Base-by-base conservation (phyloP, 1,140 invertebrate species). In the Potamilus streckersoni region DNA sequence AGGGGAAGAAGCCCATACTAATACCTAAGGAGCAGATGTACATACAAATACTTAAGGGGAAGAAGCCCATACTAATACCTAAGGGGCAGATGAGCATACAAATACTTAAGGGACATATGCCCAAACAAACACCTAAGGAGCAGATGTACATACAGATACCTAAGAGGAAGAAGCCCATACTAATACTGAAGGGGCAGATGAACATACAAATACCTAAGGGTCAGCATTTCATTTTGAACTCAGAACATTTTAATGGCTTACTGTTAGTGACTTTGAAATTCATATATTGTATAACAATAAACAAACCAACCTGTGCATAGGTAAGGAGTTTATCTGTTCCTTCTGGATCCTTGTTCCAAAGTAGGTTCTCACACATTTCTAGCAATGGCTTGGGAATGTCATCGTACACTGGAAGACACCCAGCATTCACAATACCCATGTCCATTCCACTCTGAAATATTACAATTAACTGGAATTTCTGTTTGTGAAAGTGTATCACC, bases 371-470 rank as follows among this genome's bases (percentile, higher is more conserved):
- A 84, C 90, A 92, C 49, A 92, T 74, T 71, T 90, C 80, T 27
- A 92, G 82, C 13, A 91, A 78, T 49, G 88, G 81, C 23, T 88
- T 83, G 19, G 92, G 89, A 80, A 93, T 93, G 75, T 93, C 92
- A 81, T 91, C 90, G 83, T 93, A 93, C 17, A 93, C 81, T 23
- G 92, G 92, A 19, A 93, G 82, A 78, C 86, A 88, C 17, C 92
- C 92, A 65, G 92, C 92, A 87, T 93, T 93, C 8, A 93, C 92
- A 76, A 93, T 93, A 11, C 92, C 92, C 92, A 93, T 93, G 81
- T 92, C 92, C 89, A 93, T 87, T 14, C 92, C 92, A 73, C 90
- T 89, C 90, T 92, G 74, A 1, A 77, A 57, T 56, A 15, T 57
- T 49, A 20, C 17, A 74, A 19, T 70, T 20, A 69, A 71, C 38